Base-by-base conservation (phyloP, 2,797 vertebrate genomes). In the Sebastes iracundus region DNA sequence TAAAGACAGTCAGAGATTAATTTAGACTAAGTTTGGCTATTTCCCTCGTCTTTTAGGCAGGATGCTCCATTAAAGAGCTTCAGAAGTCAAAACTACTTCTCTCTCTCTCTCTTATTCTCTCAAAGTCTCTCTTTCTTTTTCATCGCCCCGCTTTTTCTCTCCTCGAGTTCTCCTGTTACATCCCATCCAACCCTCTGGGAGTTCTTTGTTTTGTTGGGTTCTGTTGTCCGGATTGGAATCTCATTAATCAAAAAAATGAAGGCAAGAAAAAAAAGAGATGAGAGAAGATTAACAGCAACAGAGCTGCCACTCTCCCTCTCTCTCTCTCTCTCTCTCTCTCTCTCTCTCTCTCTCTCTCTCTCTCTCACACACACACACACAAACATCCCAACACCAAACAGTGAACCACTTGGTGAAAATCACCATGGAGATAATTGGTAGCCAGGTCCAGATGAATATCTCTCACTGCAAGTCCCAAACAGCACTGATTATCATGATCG, bases 361-460 rank as follows among this genome's bases (percentile, higher is more conserved):
- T 3, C 13, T 7, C 23, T 2, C n/a, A 55, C 7, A 58, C 16
- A 75, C 4, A 38, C 38, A 72, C 66, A 74, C 68, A 72, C 32
- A 65, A 16, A 69, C 49, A 59, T 4, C 18, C 22, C 61, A 53
- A 72, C 38, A 75, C 56, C 64, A 65, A 68, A 68, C 60, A 68
- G 46, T 1, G 4, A 32, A 64, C 60, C 49, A 72, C 77, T 85
- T 53, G 18, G 66, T 82, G 46, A 72, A 91, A 87, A 76, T 87
- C 76, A 84, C 81, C 23, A 64, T 1, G 10, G 81, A 88, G 77
- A 83, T 83, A 84, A 90, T 92, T 87, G 90, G 74, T 38, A 90
- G 81, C 38, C 56, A 71, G 25, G 42, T 85, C 79, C 69, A 79
- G 72, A 90, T 83, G 58, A 91, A 79, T 82, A 55, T 87, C 61